phyloP scores from a whole-genome alignment of 2,113 vertebrate genomes.

The Syngnathoides biaculeatus region DNA sequence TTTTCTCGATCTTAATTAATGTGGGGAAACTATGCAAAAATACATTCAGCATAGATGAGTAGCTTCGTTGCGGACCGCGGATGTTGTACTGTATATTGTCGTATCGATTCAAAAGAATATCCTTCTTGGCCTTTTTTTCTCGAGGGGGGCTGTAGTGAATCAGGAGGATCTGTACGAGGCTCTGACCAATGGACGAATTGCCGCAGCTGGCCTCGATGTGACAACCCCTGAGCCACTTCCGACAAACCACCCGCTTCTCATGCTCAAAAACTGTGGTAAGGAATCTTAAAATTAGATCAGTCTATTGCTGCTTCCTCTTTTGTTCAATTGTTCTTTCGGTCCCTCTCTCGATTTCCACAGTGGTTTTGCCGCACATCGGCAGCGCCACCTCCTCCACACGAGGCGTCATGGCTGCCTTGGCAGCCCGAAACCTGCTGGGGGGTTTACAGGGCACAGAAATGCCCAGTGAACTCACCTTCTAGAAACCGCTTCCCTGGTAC shows the following conservation, averaged over 20 bases:
- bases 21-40: too few relatives aligned
- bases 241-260: conserved; percentile 68
- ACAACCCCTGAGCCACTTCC: conserved; percentile 73
- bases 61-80: background rate
- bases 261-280: conserved; percentile 70
- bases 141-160: conserved; percentile 70
- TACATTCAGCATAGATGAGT: background rate
- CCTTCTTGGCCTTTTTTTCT: background rate
- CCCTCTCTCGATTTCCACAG: conserved; percentile 40
- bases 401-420: conserved; percentile 72
- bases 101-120: background rate
- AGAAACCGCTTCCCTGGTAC: conserved; percentile 16
- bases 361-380: conserved; percentile 73
- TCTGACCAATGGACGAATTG: conserved; percentile 56
- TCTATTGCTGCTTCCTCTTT: background rate
- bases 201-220: conserved; percentile 69
- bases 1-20: too few relatives aligned
- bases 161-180: conserved; percentile 71
- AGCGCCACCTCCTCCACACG: conserved; percentile 75
- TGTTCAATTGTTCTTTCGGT: background rate
- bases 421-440: conserved; percentile 72
- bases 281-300: background rate
- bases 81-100: background rate
- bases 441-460: conserved; percentile 68
- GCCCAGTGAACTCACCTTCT: conserved; percentile 68